Conservation (phyloP, 2,113 vertebrate species). For the Delphinapterus leucas region DNA sequence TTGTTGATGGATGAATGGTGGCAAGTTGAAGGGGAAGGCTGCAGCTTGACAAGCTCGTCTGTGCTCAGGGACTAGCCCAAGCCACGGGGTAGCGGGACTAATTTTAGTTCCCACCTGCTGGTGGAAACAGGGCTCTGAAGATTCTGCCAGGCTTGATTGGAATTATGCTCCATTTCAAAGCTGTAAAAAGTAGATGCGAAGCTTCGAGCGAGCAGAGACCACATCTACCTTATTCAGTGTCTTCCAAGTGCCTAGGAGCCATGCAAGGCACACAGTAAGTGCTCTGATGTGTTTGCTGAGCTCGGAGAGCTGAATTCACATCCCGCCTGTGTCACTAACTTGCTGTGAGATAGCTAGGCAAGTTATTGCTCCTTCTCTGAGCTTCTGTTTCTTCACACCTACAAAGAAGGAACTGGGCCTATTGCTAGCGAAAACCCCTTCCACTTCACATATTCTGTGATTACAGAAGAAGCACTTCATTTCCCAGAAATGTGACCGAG, state of each 20-base stretch:
- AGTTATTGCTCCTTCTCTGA: background rate
- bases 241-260: background rate
- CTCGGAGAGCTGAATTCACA: background rate
- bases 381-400: background rate
- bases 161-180: conserved; percentile 53
- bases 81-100: background rate
- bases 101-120: conserved; percentile 70
- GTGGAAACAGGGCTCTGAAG: conserved; percentile 11
- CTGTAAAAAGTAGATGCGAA: background rate
- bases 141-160: conserved; percentile 45
- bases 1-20: background rate
- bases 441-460: background rate
- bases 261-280: background rate
- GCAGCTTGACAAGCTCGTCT: background rate
- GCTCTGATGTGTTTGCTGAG: background rate
- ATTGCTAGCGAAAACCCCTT: background rate
- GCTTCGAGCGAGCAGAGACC: background rate
- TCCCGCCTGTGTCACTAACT: background rate
- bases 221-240: background rate
- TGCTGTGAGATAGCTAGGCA: background rate
- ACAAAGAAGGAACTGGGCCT: background rate
- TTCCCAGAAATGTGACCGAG: background rate
- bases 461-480: background rate
- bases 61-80: background rate
- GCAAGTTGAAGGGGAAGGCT: background rate